Evolutionary conservation across 2,888 invertebrate species (phyloP), one percentile per base, ranked within the genome.

Genomic region (Diaprepes abbreviatus): DNA sequence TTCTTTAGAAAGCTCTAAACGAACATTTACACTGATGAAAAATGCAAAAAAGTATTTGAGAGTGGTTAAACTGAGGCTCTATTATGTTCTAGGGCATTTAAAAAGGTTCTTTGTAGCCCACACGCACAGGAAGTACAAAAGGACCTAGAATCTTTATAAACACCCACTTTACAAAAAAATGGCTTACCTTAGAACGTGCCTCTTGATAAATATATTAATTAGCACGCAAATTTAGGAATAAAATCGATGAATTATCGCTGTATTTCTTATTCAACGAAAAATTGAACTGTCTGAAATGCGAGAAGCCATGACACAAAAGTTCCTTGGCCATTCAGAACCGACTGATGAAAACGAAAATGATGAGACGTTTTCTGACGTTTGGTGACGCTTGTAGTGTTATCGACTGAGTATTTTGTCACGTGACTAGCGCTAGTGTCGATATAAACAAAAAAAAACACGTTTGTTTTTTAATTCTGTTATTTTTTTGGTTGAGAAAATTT

Each of bases 221-320:
- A 12, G 36, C 36, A 36, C 16, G 7, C 36, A 17, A 50, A 50
- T 62, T 62, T 14, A 9, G 14, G 28, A 52, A 19, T 35, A 59
- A 69, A 64, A 33, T 52, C 19, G 7, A 21, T 10, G 9, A 31
- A 35, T 58, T 58, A 38, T 38, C 19, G 40, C 58, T 35, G 6
- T 60, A 65, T 65, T 70, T 70, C 52, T 55, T 60, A 65, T 65
- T 65, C 35, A 60, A 54, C 45, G 43, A 50, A 60, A 40, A 28
- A 63, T n/a, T 52, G 48, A 55, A 48, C 70, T 19, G 28, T 62
- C 43, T 40, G 54, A 70, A 55, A 55, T 52, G 4, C 38, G 12
- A 66, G 70, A 70, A 70, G 70, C 70, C 70, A 70, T 70, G 70
- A 70, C 66, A 70, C 66, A 50, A 66, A 60, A 54, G 31, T 43